Percentiles rank a stretch among this genome's conserved stretches.
Evolutionary conservation across 2,888 invertebrate genomes (phyloP).

Genomic region (Papilio demoleus): DNA sequence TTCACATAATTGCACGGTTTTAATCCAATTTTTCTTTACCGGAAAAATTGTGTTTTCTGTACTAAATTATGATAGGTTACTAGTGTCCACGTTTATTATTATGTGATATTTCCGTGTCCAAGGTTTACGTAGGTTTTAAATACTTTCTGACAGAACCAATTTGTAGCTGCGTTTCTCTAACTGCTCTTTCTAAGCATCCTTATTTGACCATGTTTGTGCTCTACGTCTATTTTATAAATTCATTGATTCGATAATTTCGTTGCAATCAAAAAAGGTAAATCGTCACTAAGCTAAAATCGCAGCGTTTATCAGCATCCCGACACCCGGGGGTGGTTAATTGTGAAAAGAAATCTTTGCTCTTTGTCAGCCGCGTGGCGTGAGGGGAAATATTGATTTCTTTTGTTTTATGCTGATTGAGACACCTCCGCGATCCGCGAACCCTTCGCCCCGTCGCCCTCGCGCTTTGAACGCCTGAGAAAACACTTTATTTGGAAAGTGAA

Average conservation of each 20-base stretch:
- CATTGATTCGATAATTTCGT: conserved; percentile 6
- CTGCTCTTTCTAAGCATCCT: too few species aligned
- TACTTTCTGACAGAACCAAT: too few species aligned
- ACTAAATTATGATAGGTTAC: too few species aligned
- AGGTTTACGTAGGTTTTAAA: too few species aligned
- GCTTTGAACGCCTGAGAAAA: conserved; percentile 72
- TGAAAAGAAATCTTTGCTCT: conserved; percentile 84
- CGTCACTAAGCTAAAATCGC: conserved; percentile 65
- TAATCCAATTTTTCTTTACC: conserved; percentile 38
- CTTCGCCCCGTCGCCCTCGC: conserved; percentile 64
- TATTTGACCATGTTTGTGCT: too few species aligned
- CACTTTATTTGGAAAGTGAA: conserved; percentile 74
- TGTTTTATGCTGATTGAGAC: conserved; percentile 84
- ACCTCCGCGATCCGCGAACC: conserved; percentile 73
- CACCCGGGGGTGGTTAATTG: conserved; percentile 81
- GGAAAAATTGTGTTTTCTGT: conserved; percentile 8
- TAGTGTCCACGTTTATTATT: too few species aligned
- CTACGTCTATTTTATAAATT: too few species aligned
- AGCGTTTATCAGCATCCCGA: conserved; percentile 71
- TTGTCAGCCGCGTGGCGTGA: conserved; percentile 73
- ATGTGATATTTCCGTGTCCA: too few species aligned
- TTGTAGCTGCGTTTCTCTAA: too few species aligned
- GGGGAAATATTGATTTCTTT: conserved; percentile 82
- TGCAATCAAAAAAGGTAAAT: conserved; percentile 49
- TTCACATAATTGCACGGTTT: conserved; percentile 37